These are phyloP conservation scores for Poecilia velifera DNA, from an alignment of 2,797 vertebrate genomes.

Conservation along the genomic window DNA sequence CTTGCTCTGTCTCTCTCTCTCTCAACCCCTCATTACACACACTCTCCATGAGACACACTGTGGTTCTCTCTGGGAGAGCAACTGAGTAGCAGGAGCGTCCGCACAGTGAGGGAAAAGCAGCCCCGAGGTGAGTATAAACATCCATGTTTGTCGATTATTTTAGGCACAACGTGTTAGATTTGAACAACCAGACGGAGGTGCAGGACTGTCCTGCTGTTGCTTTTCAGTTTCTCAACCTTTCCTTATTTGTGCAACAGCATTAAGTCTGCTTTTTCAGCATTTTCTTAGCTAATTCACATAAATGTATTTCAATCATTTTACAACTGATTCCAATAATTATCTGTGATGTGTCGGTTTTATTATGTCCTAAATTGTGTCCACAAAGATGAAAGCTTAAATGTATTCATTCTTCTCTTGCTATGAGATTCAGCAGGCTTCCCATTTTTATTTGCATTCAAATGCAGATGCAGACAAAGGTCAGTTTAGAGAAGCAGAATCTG, in stretches of 20 bases:
- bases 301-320: constrained; percentile 7
- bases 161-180: background rate
- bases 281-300: constrained; percentile 8
- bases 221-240: background rate
- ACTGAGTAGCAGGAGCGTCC: constrained; percentile 22
- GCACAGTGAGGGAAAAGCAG: constrained; percentile 35
- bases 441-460: background rate
- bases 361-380: background rate
- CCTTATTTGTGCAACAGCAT: background rate
- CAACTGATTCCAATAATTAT: background rate
- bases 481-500: background rate
- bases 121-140: constrained; percentile 58
- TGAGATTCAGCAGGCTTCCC: background rate
- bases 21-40: constrained; percentile 27
- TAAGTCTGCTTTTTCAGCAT: constrained; percentile 12
- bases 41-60: constrained; percentile 32
- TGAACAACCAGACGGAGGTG: background rate
- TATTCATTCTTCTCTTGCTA: background rate
- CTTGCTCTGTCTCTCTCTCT: constrained; percentile 26
- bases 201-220: background rate
- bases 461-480: background rate
- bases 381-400: background rate
- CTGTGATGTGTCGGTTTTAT: background rate
- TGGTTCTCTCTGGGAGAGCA: constrained; percentile 44
- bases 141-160: constrained; percentile 2